Evolutionary conservation across 2,113 vertebrate genomes (phyloP).

Genomic region (Ascaphus truei): DNA sequence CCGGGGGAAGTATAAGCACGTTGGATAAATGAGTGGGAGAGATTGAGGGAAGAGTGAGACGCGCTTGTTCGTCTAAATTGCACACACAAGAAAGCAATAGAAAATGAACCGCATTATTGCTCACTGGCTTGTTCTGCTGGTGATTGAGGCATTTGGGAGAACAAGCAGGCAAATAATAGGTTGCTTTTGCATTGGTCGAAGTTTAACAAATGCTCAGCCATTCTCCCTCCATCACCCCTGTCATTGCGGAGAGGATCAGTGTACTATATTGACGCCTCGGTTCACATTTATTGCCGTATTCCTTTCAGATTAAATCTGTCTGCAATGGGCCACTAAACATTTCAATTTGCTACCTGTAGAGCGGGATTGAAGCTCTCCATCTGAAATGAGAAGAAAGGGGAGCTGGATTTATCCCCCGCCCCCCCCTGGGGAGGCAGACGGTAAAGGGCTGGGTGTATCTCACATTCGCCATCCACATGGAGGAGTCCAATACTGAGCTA

Average conservation of each 20-base stretch:
- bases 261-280: conserved; percentile 47
- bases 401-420: conserved; percentile 44
- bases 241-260: conserved; percentile 40
- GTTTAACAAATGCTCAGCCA: conserved; percentile 70
- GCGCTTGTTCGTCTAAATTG: conserved; percentile 14
- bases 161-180: conserved; percentile 66
- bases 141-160: conserved; percentile 72
- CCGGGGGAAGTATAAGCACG: conserved; percentile 17
- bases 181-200: conserved; percentile 61
- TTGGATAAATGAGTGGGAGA: conserved; percentile 37
- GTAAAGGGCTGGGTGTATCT: too few relatives aligned
- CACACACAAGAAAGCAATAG: conserved; percentile 45
- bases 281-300: conserved; percentile 49
- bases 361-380: conserved; percentile 39
- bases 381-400: conserved; percentile 25
- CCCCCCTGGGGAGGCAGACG: conserved; percentile 36
- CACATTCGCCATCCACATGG: too few relatives aligned
- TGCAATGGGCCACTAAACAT: conserved; percentile 53
- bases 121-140: conserved; percentile 59
- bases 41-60: not conserved
- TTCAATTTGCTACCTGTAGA: conserved; percentile 63
- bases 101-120: conserved; percentile 70
- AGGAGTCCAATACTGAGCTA: too few relatives aligned
- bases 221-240: conserved; percentile 48
- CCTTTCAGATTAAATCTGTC: conserved; percentile 61